Evolutionary conservation across 92 coral and sea anemone genomes (phyloP).

Genomic region (Plumapathes pennacea): DNA sequence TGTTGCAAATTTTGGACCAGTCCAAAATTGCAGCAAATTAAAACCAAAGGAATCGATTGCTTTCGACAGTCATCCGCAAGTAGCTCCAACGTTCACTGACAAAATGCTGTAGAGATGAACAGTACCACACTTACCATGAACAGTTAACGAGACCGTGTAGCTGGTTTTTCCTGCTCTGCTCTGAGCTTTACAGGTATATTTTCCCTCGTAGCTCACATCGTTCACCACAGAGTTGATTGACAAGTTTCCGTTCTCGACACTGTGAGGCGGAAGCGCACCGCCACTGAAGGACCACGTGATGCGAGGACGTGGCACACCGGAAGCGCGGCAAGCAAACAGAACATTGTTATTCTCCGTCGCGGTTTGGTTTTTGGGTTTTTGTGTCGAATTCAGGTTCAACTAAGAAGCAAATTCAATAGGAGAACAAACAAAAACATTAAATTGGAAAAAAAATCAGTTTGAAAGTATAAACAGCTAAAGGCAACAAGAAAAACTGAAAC

Average conservation of each 20-base stretch:
- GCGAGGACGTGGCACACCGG: constrained; percentile 52
- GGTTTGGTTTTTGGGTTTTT: constrained; percentile 7
- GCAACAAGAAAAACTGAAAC: too few relatives aligned
- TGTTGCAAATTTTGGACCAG: too few relatives aligned
- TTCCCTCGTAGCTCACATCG: constrained; percentile 29
- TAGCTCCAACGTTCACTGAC: too few relatives aligned
- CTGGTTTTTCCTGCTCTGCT: constrained; percentile 29
- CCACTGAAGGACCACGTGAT: constrained; percentile 35
- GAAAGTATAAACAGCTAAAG: too few relatives aligned
- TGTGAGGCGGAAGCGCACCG: constrained; percentile 23
- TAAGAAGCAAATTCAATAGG: too few relatives aligned
- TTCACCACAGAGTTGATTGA: constrained; percentile 13
- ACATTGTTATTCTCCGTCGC: constrained; percentile 30
- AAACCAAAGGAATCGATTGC: too few relatives aligned
- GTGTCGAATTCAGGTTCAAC: constrained; percentile 46
- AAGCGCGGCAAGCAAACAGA: constrained; percentile 17
- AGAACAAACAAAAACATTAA: too few relatives aligned
- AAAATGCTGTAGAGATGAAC: too few relatives aligned
- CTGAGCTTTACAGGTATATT: constrained; percentile 26
- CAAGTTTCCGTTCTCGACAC: constrained; percentile 1
- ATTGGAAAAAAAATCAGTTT: too few relatives aligned
- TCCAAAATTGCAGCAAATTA: too few relatives aligned
- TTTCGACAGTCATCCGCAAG: too few relatives aligned
- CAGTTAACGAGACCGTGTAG: constrained; percentile 10
- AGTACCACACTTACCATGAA: constrained; percentile 56